Evolutionary conservation across 2,113 vertebrate genomes (phyloP).

Genomic region (Pagrus major): DNA sequence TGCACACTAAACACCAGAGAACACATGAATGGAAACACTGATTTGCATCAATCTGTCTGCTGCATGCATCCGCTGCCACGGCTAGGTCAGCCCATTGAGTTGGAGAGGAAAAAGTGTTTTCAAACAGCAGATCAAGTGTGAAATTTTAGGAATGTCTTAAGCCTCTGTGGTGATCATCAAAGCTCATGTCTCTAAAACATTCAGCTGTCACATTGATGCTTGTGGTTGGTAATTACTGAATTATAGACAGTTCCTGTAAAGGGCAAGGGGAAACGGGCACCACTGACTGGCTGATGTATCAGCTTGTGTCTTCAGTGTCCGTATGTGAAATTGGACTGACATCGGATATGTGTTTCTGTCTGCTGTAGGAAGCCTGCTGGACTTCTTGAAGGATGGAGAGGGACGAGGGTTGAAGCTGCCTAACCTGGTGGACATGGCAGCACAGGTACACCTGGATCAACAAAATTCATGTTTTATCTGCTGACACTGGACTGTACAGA

Average conservation of each 20-base stretch:
- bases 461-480: background rate
- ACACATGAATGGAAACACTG: slow-evolving; percentile 31
- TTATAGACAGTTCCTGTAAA: background rate
- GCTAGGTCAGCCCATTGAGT: slow-evolving; percentile 1
- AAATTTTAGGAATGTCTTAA: slow-evolving; percentile 7
- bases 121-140: background rate
- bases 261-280: background rate
- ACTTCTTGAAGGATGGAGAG: slow-evolving; percentile 94
- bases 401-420: slow-evolving; percentile 93
- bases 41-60: slow-evolving; percentile 35
- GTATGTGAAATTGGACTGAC: background rate
- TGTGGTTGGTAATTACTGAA: background rate
- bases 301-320: background rate
- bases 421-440: slow-evolving; percentile 97
- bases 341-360: slow-evolving; percentile 16
- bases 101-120: background rate
- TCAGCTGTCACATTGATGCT: background rate
- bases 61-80: slow-evolving; percentile 21
- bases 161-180: slow-evolving; percentile 4
- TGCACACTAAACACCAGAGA: slow-evolving; percentile 24
- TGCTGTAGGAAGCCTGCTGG: slow-evolving; percentile 93
- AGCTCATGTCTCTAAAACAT: background rate
- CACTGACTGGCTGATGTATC: slow-evolving; percentile 9
- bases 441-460: slow-evolving; percentile 86
- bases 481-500: background rate